These are phyloP conservation scores for Isotomurus palustris DNA, from an alignment of 2,888 invertebrate genomes.

Conservation along the genomic window DNA sequence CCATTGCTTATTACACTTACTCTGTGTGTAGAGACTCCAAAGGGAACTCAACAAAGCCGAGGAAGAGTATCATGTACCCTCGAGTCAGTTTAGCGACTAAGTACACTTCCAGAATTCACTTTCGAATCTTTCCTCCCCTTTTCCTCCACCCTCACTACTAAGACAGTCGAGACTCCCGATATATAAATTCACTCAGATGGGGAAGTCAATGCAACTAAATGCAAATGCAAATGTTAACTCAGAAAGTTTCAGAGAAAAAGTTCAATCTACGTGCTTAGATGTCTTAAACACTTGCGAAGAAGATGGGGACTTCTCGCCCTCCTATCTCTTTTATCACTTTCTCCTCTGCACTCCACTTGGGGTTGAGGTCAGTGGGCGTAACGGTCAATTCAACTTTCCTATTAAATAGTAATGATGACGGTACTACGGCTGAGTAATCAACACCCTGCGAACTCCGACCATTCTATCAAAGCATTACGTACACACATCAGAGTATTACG, in stretches of 20 bases:
- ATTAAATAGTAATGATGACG: no score
- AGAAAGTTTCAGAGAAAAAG: not conserved
- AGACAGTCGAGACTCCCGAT: not conserved
- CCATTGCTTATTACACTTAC: not conserved
- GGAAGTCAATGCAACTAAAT: not conserved
- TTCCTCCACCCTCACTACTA: not conserved
- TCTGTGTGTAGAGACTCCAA: no score
- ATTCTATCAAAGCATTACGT: no score
- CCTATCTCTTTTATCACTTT: conserved; percentile 3
- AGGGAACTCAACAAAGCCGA: no score
- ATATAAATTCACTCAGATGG: not conserved
- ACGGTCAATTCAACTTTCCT: no score
- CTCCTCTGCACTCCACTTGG: not conserved
- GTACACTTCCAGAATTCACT: not conserved
- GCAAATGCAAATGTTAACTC: conserved; percentile 4
- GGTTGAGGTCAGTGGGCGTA: no score
- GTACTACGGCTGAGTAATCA: no score
- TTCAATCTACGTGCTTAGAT: no score
- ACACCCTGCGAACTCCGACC: no score
- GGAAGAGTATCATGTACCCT: no score
- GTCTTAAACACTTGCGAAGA: no score
- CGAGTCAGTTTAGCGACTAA: not conserved
- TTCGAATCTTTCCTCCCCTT: not conserved
- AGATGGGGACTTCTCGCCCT: not conserved
- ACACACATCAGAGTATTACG: no score